Evolutionary conservation across 2,888 invertebrate species (phyloP), one percentile per base, ranked within the genome.

Genomic region (Allacma fusca): DNA sequence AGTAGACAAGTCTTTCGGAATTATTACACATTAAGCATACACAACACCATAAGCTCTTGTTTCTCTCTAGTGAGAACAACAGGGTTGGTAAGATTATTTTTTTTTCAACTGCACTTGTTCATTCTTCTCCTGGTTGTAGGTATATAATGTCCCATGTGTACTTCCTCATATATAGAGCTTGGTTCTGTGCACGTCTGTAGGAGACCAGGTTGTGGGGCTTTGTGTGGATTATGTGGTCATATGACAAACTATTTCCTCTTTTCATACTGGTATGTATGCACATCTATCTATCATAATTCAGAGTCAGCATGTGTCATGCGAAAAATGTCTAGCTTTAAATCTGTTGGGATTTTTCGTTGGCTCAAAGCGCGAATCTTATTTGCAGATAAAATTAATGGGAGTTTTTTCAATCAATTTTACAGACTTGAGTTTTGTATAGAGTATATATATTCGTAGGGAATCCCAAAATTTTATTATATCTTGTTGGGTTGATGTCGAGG

Each of bases 381-480:
- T 62, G 26, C 65, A 62, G 34, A 74, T 44, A 65, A 65, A 74
- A 74, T 74, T 74, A 74, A 74, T 74, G 65, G 65, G 62, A 65
- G 34, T 62, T 62, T 62, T 62, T 50, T 24, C n/a, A 62, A 62
- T 62, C 62, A 62, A 62, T 24, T 23, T 62, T 12, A 12, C n/a
- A 7, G 5, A 19, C 59, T 40, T 40, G 13, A n/a, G n/a, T n/a
- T n/a, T n/a, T n/a, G n/a, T n/a, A n/a, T n/a, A n/a, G n/a, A n/a
- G n/a, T n/a, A n/a, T n/a, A n/a, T n/a, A n/a, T n/a, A n/a, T n/a
- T n/a, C 13, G 40, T 5, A 40, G 5, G 40, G 13, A 40, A 5
- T 59, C 59, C 7, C n/a, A 59, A 59, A 59, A 13, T 59, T 59
- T 59, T 59, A 59, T 59, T 59, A 40, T 40, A n/a, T n/a, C n/a